Base-by-base conservation (phyloP, 2,113 vertebrate species). In the Gambusia holbrooki region DNA sequence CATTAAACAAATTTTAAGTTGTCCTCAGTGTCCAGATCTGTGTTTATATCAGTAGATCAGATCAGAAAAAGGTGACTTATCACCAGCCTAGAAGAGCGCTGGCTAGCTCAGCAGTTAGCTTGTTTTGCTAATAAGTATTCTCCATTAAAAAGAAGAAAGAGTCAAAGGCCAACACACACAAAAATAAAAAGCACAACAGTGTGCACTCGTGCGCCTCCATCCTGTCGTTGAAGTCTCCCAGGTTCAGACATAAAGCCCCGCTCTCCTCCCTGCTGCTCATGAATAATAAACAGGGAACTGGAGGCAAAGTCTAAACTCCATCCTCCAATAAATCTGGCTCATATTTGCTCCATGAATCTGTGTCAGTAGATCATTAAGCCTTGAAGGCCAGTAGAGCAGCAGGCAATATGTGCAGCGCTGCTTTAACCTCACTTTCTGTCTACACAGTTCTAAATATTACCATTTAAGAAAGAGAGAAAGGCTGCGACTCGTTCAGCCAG, bases 351-450 rank as follows among this genome's bases (percentile, higher is more conserved):
- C 58, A 1, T 1, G 69, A 77, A 88, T 88, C 69, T 82, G 89
- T 90, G 90, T 89, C 87, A 89, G 92, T 92, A 80, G 88, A 93
- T 91, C 90, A 92, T 92, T 91, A 91, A 90, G 63, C 85, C 76
- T 6, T 5, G 70, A 79, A 81, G 87, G 83, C 81, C 73, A 42
- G 13, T 1, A 2, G 32, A 65, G 71, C 2, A 0, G 30, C 51
- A 29, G 73, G 27, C 42, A 61, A 72, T 40, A 51, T 68, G 65
- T 19, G 12, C 40, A 1, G 30, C 80, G 70, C 60, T 11, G 5
- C 77, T 69, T 6, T 30, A 33, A 30, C 63, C 73, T 63, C 58
- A 65, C 22, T 48, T 58, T 12, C 22, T 2, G 19, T 48, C 62
- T 61, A 64, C 66, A 78, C 76, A 64, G 73, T 62, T 73, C 45